Evolutionary conservation across 2,113 vertebrate species (phyloP).

Genomic region (Triplophysa rosa): DNA sequence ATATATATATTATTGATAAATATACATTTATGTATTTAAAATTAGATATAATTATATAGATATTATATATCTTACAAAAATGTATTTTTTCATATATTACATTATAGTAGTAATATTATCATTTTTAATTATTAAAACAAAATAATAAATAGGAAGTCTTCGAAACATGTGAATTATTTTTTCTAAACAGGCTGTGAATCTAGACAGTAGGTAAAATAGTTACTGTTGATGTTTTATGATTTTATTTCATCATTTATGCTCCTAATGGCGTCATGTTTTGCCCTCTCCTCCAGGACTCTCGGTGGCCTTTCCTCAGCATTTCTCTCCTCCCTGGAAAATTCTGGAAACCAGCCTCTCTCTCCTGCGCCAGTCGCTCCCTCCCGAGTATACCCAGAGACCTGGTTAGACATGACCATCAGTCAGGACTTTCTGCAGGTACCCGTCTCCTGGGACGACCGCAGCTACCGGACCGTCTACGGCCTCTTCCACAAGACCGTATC

Average conservation of each 20-base stretch:
- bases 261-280: not conserved
- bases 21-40: too few relatives aligned
- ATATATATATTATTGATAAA: too few relatives aligned
- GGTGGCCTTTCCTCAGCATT: conserved; percentile 74
- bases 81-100: too few relatives aligned
- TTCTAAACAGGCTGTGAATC: not conserved
- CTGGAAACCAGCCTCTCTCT: conserved; percentile 69
- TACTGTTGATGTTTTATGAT: not conserved
- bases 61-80: too few relatives aligned
- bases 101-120: too few relatives aligned
- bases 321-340: conserved; percentile 66
- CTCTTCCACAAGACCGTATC: conserved; percentile 99
- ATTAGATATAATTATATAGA: too few relatives aligned
- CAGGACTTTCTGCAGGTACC: conserved; percentile 98
- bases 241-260: not conserved
- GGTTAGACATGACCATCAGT: conserved; percentile 89
- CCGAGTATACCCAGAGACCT: conserved; percentile 93
- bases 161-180: not conserved
- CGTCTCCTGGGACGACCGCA: conserved; percentile 92
- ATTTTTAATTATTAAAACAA: too few relatives aligned
- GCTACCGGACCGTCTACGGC: conserved; percentile 96
- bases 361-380: conserved; percentile 78
- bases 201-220: not conserved
- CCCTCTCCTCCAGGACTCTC: conserved; percentile 77
- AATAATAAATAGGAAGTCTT: not conserved